A percentile compares a stretch with the other conserved stretches of the same genome.
Evolutionary conservation across 1,140 invertebrate species (phyloP).

Genomic region (Papilio machaon): DNA sequence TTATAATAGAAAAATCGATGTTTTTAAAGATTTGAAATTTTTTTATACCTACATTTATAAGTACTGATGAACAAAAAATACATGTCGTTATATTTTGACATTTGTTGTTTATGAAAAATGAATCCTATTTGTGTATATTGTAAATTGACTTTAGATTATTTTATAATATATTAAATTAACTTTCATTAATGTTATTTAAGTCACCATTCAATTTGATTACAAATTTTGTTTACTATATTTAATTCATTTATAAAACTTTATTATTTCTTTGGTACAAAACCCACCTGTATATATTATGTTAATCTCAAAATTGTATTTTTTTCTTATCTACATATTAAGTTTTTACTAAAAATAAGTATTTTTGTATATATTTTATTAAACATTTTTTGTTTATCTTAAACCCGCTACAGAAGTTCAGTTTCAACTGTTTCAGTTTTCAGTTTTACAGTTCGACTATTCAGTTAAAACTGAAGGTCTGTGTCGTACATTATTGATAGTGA

Average conservation of each 20-base stretch:
- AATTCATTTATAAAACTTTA: no score
- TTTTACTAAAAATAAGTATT: not conserved
- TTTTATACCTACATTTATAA: not conserved
- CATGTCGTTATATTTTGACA: not conserved
- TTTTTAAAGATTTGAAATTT: not conserved
- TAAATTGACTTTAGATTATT: constrained; percentile 10
- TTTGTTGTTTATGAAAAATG: constrained; percentile 15
- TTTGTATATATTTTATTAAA: not conserved
- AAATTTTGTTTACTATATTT: not conserved
- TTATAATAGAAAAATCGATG: not conserved
- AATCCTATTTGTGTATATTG: constrained; percentile 21
- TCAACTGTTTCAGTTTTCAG: no score
- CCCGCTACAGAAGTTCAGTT: no score
- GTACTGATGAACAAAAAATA: no score
- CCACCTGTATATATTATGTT: not conserved
- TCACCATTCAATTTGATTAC: not conserved
- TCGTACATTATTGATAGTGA: not conserved
- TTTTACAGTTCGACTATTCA: no score
- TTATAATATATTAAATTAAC: constrained; percentile 15
- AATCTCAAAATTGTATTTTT: not conserved
- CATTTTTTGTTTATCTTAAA: not conserved
- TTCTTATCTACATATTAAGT: not conserved
- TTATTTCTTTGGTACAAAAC: not conserved
- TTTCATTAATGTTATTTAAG: constrained; percentile 19
- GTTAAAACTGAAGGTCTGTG: no score